These are phyloP conservation scores for Andrena camellia DNA, from an alignment of 2,888 invertebrate genomes.

Conservation along the genomic window DNA sequence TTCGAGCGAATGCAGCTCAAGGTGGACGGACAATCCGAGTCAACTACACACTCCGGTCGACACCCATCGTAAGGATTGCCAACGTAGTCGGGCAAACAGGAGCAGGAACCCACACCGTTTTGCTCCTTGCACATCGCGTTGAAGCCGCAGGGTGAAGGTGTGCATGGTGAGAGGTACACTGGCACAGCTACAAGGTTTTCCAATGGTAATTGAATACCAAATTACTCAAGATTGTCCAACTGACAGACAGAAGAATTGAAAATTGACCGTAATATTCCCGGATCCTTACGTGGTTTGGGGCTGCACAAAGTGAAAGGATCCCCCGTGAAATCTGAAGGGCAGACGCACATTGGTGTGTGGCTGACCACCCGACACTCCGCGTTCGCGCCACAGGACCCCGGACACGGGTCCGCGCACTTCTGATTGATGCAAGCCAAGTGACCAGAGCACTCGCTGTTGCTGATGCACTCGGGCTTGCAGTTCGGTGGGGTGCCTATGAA, in stretches of 20 bases:
- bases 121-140: slow-evolving; percentile 87
- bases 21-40: slow-evolving; percentile 91
- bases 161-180: slow-evolving; percentile 86
- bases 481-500: slow-evolving; percentile 86
- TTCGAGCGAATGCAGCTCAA: slow-evolving; percentile 91
- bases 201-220: background rate
- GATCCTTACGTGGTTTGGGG: slow-evolving; percentile 75
- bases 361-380: slow-evolving; percentile 86
- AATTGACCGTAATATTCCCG: background rate
- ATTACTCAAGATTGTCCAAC: background rate
- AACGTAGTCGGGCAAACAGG: slow-evolving; percentile 87
- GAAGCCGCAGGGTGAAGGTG: slow-evolving; percentile 89
- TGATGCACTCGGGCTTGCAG: slow-evolving; percentile 86
- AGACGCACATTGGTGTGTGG: slow-evolving; percentile 85
- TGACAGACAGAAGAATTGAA: background rate
- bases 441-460: slow-evolving; percentile 86
- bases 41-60: slow-evolving; percentile 92
- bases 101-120: slow-evolving; percentile 86
- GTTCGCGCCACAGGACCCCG: slow-evolving; percentile 89
- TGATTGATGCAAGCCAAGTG: slow-evolving; percentile 86
- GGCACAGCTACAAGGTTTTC: slow-evolving; percentile 33
- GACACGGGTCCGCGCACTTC: slow-evolving; percentile 91
- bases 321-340: slow-evolving; percentile 80
- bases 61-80: slow-evolving; percentile 90
- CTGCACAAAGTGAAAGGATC: slow-evolving; percentile 82